A percentile compares a stretch with the other conserved stretches of the same genome.
phyloP scores from a whole-genome alignment of 2,113 vertebrate genomes.

The Numenius arquata region DNA sequence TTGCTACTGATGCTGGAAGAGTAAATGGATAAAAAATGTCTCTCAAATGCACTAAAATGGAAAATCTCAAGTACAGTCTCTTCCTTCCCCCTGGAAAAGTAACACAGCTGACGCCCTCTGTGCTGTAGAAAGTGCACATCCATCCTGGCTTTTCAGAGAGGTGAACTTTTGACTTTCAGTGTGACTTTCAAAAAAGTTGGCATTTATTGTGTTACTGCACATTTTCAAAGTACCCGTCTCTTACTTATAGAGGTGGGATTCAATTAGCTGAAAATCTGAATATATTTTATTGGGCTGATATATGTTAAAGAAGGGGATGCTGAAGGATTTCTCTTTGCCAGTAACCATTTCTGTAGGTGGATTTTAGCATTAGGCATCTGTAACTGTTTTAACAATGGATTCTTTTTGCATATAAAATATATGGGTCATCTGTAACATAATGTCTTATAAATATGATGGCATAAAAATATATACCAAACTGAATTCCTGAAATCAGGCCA shows the following conservation, averaged over 20 bases:
- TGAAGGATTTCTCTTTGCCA: neutral
- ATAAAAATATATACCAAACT: neutral
- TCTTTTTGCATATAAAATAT: neutral
- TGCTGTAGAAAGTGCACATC: neutral
- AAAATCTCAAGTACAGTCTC: slow-evolving; percentile 2
- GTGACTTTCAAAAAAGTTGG: neutral
- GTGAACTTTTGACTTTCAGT: slow-evolving; percentile 41
- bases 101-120: neutral
- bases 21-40: slow-evolving; percentile 34
- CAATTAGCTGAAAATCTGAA: neutral
- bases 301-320: neutral
- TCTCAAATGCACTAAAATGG: slow-evolving; percentile 15
- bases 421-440: neutral
- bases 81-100: neutral
- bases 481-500: neutral
- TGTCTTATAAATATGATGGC: neutral
- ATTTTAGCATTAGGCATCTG: neutral
- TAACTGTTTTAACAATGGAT: neutral
- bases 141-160: neutral
- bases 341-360: neutral
- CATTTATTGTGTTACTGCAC: slow-evolving; percentile 20
- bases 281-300: neutral
- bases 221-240: neutral
- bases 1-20: slow-evolving; percentile 7
- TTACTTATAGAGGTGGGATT: slow-evolving; percentile 14